Conservation (phyloP, 2,888 invertebrate species). For the Andrena haemorrhoa region DNA sequence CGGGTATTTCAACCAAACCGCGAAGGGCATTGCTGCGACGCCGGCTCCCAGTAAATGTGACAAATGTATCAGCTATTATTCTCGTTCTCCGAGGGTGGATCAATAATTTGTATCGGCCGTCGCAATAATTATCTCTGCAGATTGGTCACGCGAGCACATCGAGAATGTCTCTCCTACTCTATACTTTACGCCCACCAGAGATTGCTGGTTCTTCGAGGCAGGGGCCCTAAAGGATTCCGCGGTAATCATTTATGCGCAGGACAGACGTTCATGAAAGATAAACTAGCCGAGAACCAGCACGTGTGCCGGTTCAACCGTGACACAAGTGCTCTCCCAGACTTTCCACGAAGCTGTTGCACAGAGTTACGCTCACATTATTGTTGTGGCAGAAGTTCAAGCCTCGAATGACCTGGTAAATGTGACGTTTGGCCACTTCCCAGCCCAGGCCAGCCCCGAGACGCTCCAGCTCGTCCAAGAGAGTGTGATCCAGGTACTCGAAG, state of each 20-base stretch:
- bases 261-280: conserved; percentile 49
- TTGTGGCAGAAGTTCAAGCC: conserved; percentile 93
- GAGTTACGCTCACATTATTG: conserved; percentile 89
- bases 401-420: conserved; percentile 93
- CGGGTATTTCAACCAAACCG: not conserved
- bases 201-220: not conserved
- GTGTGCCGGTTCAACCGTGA: not conserved
- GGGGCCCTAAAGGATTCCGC: not conserved
- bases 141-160: conserved; percentile 43
- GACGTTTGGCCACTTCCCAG: conserved; percentile 90
- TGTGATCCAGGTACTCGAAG: conserved; percentile 95
- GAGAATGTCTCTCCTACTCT: not conserved
- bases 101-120: conserved; percentile 27
- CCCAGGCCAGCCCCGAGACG: conserved; percentile 90
- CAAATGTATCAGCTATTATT: conserved; percentile 5
- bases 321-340: not conserved
- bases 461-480: conserved; percentile 93
- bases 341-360: not conserved
- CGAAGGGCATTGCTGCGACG: not conserved
- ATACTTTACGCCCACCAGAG: not conserved
- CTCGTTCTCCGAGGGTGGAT: not conserved
- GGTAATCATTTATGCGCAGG: conserved; percentile 29
- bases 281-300: conserved; percentile 16
- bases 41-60: not conserved
- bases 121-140: conserved; percentile 23